These are phyloP conservation scores for Leptopterna dolabrata DNA, from an alignment of 2,888 invertebrate genomes.

Conservation along the genomic window DNA sequence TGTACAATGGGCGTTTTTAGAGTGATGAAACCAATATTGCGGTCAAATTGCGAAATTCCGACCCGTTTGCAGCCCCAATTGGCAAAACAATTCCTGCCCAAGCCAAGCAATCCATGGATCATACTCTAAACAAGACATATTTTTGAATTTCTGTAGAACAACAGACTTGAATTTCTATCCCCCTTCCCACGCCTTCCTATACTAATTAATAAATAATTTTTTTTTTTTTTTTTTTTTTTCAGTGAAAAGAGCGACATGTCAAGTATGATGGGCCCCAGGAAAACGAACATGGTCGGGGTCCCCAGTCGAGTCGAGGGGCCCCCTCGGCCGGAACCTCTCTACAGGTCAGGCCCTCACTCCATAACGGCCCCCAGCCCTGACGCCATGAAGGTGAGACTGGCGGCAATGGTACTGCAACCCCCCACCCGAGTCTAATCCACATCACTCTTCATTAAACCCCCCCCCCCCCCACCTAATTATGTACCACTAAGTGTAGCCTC, in stretches of 20 bases:
- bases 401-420: conserved; percentile 89
- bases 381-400: conserved; percentile 90
- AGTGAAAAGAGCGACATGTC: conserved; percentile 68
- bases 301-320: conserved; percentile 64
- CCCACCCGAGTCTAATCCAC: conserved; percentile 82
- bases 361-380: conserved; percentile 74
- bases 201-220: neutral
- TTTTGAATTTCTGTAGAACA: no score
- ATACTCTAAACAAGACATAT: no score
- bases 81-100: no score
- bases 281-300: conserved; percentile 38
- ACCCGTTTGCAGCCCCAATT: no score
- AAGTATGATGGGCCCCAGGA: conserved; percentile 58
- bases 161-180: no score
- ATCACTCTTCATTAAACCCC: neutral
- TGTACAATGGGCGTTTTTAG: no score
- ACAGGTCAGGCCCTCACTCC: conserved; percentile 63
- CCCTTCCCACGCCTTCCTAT: no score
- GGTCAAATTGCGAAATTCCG: no score
- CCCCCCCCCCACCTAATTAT: neutral
- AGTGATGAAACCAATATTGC: no score
- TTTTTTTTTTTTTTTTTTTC: conserved; percentile 58
- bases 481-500: neutral
- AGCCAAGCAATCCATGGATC: no score
- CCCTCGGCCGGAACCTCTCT: conserved; percentile 61